Conservation (phyloP, 2,797 vertebrate genomes). For the Cossypha heuglini region DNA sequence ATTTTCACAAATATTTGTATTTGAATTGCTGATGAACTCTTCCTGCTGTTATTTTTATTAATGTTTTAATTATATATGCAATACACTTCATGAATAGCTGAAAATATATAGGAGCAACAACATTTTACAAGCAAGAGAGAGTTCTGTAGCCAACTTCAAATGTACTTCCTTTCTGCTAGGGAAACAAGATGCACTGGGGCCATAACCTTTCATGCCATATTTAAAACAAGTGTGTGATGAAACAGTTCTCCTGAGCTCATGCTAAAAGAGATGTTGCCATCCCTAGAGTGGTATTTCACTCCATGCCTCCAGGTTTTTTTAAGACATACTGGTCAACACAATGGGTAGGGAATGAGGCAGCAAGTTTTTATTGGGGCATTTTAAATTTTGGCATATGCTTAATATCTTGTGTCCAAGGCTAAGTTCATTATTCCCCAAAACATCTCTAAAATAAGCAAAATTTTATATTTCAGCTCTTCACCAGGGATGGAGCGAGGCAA, state of each 20-base stretch:
- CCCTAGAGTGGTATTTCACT: background rate
- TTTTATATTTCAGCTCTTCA: background rate
- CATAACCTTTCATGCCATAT: background rate
- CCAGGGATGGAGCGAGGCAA: background rate
- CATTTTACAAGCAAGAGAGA: slow-evolving; percentile 20
- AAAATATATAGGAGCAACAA: slow-evolving; percentile 21
- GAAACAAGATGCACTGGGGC: background rate
- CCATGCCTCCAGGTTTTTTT: background rate
- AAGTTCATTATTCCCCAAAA: background rate
- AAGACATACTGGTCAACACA: background rate
- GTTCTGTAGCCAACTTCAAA: slow-evolving; percentile 6
- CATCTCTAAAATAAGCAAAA: background rate
- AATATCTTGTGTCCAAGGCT: background rate
- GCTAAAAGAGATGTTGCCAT: background rate
- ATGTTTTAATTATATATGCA: slow-evolving; percentile 65
- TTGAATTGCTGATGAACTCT: slow-evolving; percentile 68
- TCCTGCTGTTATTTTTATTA: slow-evolving; percentile 70
- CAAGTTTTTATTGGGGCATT: background rate
- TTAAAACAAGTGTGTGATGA: background rate
- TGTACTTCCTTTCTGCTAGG: background rate
- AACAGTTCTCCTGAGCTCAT: background rate
- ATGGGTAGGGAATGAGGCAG: background rate
- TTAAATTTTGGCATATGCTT: background rate
- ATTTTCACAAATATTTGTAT: slow-evolving; percentile 67
- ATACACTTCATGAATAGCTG: slow-evolving; percentile 19